Evolutionary conservation across 2,797 vertebrate species (phyloP).

Genomic region (Botia almorhae): DNA sequence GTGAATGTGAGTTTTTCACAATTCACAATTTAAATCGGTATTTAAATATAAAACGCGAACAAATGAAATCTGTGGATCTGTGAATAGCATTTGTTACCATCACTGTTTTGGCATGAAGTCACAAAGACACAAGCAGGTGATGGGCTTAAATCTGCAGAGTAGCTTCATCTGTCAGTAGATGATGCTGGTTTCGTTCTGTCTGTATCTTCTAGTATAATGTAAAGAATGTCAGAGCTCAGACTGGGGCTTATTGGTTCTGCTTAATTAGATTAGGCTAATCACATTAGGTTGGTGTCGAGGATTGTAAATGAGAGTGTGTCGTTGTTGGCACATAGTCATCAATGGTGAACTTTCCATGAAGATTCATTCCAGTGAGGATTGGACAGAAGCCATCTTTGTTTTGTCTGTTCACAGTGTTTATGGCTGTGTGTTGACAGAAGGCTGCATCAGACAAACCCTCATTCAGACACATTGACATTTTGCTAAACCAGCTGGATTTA

Average conservation of each 20-base stretch:
- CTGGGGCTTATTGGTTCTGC: constrained; percentile 68
- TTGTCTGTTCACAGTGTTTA: background rate
- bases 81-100: background rate
- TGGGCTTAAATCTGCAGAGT: background rate
- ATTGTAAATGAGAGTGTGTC: constrained; percentile 62
- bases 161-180: background rate
- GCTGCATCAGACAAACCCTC: background rate
- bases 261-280: constrained; percentile 81
- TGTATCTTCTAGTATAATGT: background rate
- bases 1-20: background rate
- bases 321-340: constrained; percentile 28
- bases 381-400: constrained; percentile 16
- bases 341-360: constrained; percentile 37
- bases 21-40: background rate
- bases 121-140: background rate
- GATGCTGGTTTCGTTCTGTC: constrained; percentile 11
- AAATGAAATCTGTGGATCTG: background rate
- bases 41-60: background rate
- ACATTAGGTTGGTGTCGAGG: constrained; percentile 66
- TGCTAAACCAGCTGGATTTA: too few species aligned
- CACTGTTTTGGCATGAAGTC: background rate
- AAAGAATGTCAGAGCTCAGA: constrained; percentile 33
- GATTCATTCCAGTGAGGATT: constrained; percentile 33
- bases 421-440: background rate
- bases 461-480: too few species aligned